A percentile compares a stretch with the other conserved stretches of the same genome.
Conservation (phyloP, 2,888 invertebrate genomes). For the Lysandra coridon region DNA sequence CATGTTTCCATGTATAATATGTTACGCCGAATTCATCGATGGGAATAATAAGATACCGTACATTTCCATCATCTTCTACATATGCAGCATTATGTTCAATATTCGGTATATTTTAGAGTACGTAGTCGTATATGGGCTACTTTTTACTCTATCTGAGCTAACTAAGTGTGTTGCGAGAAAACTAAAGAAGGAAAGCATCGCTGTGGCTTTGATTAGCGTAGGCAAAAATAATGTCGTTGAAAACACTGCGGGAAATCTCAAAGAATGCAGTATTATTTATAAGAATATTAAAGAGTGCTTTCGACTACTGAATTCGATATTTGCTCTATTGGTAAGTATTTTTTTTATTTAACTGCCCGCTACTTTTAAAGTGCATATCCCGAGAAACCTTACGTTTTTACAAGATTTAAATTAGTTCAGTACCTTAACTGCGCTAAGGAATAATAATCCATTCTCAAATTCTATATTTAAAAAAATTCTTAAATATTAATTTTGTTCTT, state of each 20-base stretch:
- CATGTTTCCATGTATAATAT: neutral
- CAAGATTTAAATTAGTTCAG: too few species aligned
- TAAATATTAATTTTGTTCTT: too few species aligned
- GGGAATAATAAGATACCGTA: neutral
- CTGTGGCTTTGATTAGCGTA: neutral
- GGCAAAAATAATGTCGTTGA: neutral
- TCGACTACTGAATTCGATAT: constrained; percentile 12
- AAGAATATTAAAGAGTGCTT: constrained; percentile 26
- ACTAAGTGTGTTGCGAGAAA: constrained; percentile 13
- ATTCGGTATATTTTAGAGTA: constrained; percentile 17
- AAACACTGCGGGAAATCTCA: neutral
- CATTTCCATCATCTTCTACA: neutral
- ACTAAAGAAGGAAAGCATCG: neutral
- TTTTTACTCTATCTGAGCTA: constrained; percentile 30
- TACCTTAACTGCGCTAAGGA: too few species aligned
- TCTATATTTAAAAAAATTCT: too few species aligned
- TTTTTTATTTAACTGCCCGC: neutral
- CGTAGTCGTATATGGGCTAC: neutral
- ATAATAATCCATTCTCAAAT: too few species aligned
- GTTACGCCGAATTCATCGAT: neutral
- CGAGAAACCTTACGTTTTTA: too few species aligned
- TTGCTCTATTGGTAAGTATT: constrained; percentile 14
- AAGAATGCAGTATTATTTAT: constrained; percentile 14
- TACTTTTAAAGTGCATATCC: too few species aligned
- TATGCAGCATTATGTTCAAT: neutral